Conservation (phyloP, 1,140 invertebrate genomes). For the Leptonema lineaticorne region DNA sequence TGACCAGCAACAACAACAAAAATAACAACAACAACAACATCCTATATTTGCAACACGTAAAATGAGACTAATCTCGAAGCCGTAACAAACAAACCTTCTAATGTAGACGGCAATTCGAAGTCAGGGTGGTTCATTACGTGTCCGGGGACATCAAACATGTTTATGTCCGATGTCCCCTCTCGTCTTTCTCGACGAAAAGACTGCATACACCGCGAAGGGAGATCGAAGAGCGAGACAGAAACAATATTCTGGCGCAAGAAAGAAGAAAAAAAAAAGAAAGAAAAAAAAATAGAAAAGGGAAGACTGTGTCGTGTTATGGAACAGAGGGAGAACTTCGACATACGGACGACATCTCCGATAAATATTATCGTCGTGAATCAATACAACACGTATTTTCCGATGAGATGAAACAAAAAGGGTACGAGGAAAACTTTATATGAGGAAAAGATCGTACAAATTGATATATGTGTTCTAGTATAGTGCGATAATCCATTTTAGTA, state of each 20-base stretch:
- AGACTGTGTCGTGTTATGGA: too few relatives aligned
- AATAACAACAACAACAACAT: too few relatives aligned
- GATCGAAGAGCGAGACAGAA: too few relatives aligned
- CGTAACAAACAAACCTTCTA: background rate
- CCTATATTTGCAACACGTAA: background rate
- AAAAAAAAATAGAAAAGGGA: too few relatives aligned
- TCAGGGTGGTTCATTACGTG: conserved; percentile 11
- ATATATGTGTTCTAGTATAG: background rate
- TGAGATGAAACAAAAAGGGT: background rate
- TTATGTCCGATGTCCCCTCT: background rate
- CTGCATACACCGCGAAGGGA: too few relatives aligned
- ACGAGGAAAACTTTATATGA: background rate
- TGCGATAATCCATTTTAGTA: too few relatives aligned
- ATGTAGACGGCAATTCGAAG: too few relatives aligned
- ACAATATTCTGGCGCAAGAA: too few relatives aligned
- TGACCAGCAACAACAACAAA: too few relatives aligned
- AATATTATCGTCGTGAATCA: conserved; percentile 21
- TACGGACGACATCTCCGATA: conserved; percentile 15
- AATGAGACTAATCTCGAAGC: background rate
- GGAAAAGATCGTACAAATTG: background rate
- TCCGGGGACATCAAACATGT: conserved; percentile 9
- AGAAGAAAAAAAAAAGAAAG: too few relatives aligned
- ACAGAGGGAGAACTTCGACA: background rate
- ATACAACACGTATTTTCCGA: conserved; percentile 1
- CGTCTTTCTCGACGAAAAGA: background rate